Base-by-base conservation (phyloP, 2,888 invertebrate genomes). In the Callimorpha dominula region DNA sequence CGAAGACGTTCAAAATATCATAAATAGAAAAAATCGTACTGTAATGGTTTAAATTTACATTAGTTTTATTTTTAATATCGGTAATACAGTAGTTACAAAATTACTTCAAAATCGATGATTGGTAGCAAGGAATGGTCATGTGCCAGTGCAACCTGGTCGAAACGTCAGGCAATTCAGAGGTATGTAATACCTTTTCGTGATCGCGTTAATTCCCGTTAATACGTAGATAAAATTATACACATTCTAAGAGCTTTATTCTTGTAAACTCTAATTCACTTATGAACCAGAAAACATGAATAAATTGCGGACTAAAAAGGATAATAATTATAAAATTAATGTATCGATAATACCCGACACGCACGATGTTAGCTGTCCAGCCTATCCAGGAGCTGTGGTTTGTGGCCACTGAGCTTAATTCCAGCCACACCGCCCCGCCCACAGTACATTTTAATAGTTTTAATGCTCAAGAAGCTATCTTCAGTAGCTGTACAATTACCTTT, bases 341-440 rank as follows among this genome's bases (percentile, higher is more conserved):
- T 89, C 88, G 89, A 89, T 91, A 90, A 86, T 87, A 85, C 78
- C 79, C 77, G 62, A 79, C 84, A 85, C 81, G 84, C 78, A 86
- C 74, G 73, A 84, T 86, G 88, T 86, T 91, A 91, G 90, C 89
- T 88, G 90, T 90, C 89, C 90, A 84, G 90, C 86, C 88, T 86
- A 84, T 89, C 91, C 93, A 93, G 93, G 87, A 95, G 93, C 94
- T 95, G 95, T 91, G 95, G 95, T 94, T 84, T 95, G 94, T 86
- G 94, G 94, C 91, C 83, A 83, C 84, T 85, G 86, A 90, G 90
- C 90, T 91, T 90, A 91, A 91, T 91, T 90, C 90, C 81, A 81
- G 90, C 93, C 92, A 87, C 90, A 88, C 76, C 78, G 89, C 85
- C 87, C 88, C 90, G 89, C 91, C 92, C 87, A 87, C 84, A 89